These are phyloP conservation scores for Hyla sarda DNA, from an alignment of 2,113 vertebrate genomes.

Conservation along the genomic window DNA sequence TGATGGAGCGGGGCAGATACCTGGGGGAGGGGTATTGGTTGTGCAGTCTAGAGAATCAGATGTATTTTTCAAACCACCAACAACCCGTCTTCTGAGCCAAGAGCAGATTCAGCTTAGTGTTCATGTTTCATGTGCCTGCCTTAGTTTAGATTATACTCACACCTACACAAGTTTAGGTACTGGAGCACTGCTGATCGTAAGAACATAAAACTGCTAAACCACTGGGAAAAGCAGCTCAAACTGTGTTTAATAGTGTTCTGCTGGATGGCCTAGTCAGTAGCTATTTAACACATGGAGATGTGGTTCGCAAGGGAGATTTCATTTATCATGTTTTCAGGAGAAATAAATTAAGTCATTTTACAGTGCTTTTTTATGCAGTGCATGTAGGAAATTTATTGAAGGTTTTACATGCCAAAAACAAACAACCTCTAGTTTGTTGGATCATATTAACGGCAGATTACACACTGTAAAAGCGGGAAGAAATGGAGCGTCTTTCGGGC, in stretches of 20 bases:
- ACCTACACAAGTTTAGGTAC: background rate
- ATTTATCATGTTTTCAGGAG: constrained; percentile 35
- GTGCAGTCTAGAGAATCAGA: no score
- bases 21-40: no score
- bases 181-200: background rate
- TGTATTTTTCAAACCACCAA: no score
- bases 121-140: background rate
- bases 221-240: constrained; percentile 1
- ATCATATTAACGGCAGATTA: constrained; percentile 37
- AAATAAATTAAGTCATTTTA: constrained; percentile 33
- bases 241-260: constrained; percentile 35
- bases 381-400: constrained; percentile 30
- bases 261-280: constrained; percentile 5
- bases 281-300: constrained; percentile 37
- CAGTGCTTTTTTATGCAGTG: background rate
- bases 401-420: constrained; percentile 27
- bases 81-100: no score
- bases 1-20: no score
- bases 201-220: constrained; percentile 3
- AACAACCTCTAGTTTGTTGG: constrained; percentile 24
- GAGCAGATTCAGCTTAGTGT: background rate
- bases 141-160: background rate
- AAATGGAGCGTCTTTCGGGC: background rate
- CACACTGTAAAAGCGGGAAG: constrained; percentile 14
- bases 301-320: constrained; percentile 30